Evolutionary conservation across 2,113 vertebrate species (phyloP).

Genomic region (Ramphastos sulfuratus): DNA sequence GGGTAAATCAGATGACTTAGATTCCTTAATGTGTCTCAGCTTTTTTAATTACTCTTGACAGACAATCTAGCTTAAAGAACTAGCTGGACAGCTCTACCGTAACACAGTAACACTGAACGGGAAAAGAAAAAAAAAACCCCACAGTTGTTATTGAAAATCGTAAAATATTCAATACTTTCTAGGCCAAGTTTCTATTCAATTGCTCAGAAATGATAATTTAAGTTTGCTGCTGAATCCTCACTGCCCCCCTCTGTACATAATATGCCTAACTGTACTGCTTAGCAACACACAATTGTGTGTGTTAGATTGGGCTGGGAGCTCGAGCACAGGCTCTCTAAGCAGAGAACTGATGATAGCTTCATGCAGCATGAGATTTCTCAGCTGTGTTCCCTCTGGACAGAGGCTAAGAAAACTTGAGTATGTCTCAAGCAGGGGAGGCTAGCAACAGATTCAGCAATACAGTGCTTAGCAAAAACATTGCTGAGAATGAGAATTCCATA

Average conservation of each 20-base stretch:
- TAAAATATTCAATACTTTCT: neutral
- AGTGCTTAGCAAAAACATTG: neutral
- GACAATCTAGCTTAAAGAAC: neutral
- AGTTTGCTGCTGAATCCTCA: conserved; percentile 58
- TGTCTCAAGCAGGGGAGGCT: neutral
- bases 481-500: neutral
- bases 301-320: neutral
- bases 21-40: neutral
- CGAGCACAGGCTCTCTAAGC: neutral
- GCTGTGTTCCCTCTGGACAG: neutral
- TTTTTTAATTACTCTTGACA: neutral
- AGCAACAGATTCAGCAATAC: neutral
- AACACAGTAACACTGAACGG: accelerated
- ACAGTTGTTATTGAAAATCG: neutral
- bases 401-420: neutral
- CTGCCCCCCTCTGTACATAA: conserved; percentile 54
- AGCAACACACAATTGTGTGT: neutral
- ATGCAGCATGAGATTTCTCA: neutral
- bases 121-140: neutral
- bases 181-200: neutral
- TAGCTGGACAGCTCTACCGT: neutral
- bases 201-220: conserved; percentile 25
- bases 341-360: neutral
- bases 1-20: neutral
- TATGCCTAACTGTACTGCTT: conserved; percentile 1